Base-by-base conservation (phyloP, 2,797 vertebrate genomes). In the Balearica regulorum region DNA sequence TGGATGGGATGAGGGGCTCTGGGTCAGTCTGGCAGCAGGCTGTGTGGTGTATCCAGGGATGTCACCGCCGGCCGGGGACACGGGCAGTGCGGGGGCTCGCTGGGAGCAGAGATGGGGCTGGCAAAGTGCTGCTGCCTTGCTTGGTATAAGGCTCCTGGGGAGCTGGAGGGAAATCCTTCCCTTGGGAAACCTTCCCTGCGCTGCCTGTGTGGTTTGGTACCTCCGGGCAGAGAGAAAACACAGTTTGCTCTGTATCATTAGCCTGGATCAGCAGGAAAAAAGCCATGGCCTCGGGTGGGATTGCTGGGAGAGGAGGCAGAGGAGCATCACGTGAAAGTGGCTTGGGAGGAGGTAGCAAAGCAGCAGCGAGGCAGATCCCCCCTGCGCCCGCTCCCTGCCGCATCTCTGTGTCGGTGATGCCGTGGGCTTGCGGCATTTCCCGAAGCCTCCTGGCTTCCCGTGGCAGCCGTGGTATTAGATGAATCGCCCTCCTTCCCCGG, bases 291-390 rank as follows among this genome's bases (percentile, higher is more conserved):
- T 16, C 3, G 51, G 39, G 66, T 1, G 1, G 51, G 57, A 26
- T 10, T 15, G 31, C 1, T 1, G 28, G 83, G 62, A 69, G 33
- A 43, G 43, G 62, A 75, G 51, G 58, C 66, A 58, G 53, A 72
- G 44, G 13, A 65, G 65, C 62, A 46, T 7, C 2, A 3, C 1
- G 3, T 2, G 28, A 5, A 29, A 44, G 51, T 6, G 1, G 22
- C 13, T 18, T 4, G 46, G 53, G 28, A 71, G 41, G 55, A 71
- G 70, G n/a, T 0, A 16, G 57, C 13, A 48, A 80, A 69, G 22
- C 3, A 15, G 60, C 53, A 33, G 41, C 0, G 7, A 60, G 41
- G 35, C 61, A n/a, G 22, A 37, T 41, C 12, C 26, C 44, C 48
- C 25, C 77, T 4, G 37, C 2, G 2, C 73, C 65, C 16, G 0